Conservation (phyloP, 2,797 vertebrate species). For the Artibeus jamaicensis region DNA sequence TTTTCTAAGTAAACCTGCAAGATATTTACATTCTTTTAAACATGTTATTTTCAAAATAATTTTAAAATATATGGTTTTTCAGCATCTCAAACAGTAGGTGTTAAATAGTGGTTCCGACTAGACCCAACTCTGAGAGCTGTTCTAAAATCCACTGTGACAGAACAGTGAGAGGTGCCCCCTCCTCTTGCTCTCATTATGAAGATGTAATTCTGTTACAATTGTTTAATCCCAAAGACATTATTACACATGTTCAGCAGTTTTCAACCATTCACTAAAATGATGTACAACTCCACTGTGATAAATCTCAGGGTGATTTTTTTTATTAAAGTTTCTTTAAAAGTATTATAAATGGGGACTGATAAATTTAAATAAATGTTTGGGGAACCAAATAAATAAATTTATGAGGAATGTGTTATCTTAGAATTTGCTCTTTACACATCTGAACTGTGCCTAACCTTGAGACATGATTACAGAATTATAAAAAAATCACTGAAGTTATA, state of each 20-base stretch:
- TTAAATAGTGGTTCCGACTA: background rate
- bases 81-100: background rate
- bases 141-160: background rate
- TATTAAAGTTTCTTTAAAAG: conserved; percentile 67
- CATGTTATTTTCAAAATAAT: background rate
- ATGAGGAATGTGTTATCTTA: conserved; percentile 12
- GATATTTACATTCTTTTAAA: conserved; percentile 7
- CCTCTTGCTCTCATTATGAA: conserved; percentile 55
- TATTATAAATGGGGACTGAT: conserved; percentile 41
- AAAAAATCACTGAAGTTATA: conserved; percentile 24
- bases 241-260: conserved; percentile 71
- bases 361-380: conserved; percentile 59
- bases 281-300: conserved; percentile 69
- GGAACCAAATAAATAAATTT: conserved; percentile 36
- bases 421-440: background rate
- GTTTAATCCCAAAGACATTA: conserved; percentile 71
- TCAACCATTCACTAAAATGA: conserved; percentile 72
- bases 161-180: background rate
- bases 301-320: conserved; percentile 50
- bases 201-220: conserved; percentile 66
- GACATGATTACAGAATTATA: conserved; percentile 22
- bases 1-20: conserved; percentile 1
- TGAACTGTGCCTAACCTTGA: conserved; percentile 13
- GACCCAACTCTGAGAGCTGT: background rate
- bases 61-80: background rate